Evolutionary conservation across 1,140 invertebrate species (phyloP).

Genomic region (Plectrocnemia conspersa): DNA sequence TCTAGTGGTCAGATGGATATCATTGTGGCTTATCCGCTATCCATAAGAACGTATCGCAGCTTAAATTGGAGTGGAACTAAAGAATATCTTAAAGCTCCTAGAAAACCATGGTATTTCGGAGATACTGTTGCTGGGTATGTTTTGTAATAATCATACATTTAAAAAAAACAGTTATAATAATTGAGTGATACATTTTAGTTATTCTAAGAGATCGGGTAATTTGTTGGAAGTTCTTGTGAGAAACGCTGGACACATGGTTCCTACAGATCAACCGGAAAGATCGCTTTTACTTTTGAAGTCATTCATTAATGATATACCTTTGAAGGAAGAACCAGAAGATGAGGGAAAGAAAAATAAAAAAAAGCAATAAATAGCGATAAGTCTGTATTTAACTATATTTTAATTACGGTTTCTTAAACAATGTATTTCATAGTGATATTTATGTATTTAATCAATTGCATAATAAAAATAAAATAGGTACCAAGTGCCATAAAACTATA

Average conservation of each 20-base stretch:
- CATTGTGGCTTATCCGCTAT: slow-evolving; percentile 75
- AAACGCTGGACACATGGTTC: slow-evolving; percentile 64
- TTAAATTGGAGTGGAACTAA: slow-evolving; percentile 62
- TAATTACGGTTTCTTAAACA: no score
- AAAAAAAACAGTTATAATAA: background rate
- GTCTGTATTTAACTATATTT: no score
- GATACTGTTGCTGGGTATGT: slow-evolving; percentile 42
- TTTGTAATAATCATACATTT: background rate
- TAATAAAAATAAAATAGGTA: no score
- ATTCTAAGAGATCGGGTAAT: slow-evolving; percentile 55
- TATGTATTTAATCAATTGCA: no score
- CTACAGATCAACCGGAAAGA: slow-evolving; percentile 56
- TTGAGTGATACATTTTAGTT: slow-evolving; percentile 46
- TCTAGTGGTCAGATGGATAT: slow-evolving; percentile 84
- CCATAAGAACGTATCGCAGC: slow-evolving; percentile 63
- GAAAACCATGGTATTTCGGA: slow-evolving; percentile 45
- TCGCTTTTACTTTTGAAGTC: slow-evolving; percentile 17
- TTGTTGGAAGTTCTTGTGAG: slow-evolving; percentile 61
- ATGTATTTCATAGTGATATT: no score
- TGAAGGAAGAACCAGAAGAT: background rate
- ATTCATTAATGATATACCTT: slow-evolving; percentile 20
- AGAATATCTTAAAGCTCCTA: slow-evolving; percentile 56
- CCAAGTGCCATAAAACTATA: no score
- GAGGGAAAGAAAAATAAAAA: background rate
- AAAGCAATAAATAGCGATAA: no score